Base-by-base conservation (phyloP, 53 echinoderm and acorn worm species). In the Holothuria leucospilota region DNA sequence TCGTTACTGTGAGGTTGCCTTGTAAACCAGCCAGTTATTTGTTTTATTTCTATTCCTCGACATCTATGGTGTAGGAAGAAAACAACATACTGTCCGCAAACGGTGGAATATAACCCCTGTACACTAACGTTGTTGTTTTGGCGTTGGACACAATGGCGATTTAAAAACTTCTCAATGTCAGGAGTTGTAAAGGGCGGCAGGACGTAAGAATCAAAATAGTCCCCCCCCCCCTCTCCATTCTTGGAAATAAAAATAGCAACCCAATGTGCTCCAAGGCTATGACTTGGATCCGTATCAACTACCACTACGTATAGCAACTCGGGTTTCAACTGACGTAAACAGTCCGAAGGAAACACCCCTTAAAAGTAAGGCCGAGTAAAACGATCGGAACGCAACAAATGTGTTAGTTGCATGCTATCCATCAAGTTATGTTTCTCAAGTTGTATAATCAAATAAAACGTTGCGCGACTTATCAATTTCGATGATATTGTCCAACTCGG, bases 141-240 rank as follows among this genome's bases (percentile, higher is more conserved):
- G 14, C 28, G 42, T 15, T 20, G 20, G 0, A 14, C 2, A 13
- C 23, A 60, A 39, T 64, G 23, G 20, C 88, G 75, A 20, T 56
- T 69, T 51, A 74, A 11, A 15, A 91, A 56, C 21, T 82, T 81
- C 15, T 78, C 14, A 14, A 24, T 38, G 20, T 91, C 59, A 34
- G 64, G 64, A 23, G 7, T 26, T 2, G 67, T 4, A 16, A 26
- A 66, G 1, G 91, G 82, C 28, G 85, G 87, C 20, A 62, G 28
- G 13, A 91, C 94, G 26, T 88, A 89, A 27, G 94, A 94, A 51
- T 94, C 91, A 69, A 94, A 94, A 56, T 83, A 86, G 13, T 88
- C 89, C 18, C 72, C 77, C n/a, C n/a, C n/a, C n/a, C n/a, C n/a
- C 29, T 49, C 62, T 25, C 91, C 91, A 39, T 75, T 63, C 7